phyloP scores from a whole-genome alignment of 1,140 invertebrate genomes.

The Diuraphis noxia region DNA sequence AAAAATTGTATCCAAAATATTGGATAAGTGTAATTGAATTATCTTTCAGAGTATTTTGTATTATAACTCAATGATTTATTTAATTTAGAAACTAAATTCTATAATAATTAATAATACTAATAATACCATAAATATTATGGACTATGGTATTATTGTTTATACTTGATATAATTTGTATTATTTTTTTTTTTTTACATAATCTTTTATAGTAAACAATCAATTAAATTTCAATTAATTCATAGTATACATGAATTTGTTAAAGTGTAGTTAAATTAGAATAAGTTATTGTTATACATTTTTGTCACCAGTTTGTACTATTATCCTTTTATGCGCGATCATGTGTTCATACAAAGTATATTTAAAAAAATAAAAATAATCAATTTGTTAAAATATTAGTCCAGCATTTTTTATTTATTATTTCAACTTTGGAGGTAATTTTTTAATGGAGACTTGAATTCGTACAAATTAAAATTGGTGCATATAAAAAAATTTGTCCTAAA shows the following conservation, averaged over 20 bases:
- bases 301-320: conserved; percentile 11
- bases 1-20: not conserved
- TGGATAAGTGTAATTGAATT: conserved; percentile 14
- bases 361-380: conserved; percentile 22
- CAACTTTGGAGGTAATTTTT: too few species aligned
- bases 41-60: conserved; percentile 15
- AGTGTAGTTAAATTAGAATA: not conserved
- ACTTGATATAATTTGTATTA: conserved; percentile 12
- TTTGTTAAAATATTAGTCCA: not conserved
- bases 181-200: not conserved
- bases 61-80: conserved; percentile 14
- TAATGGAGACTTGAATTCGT: too few species aligned
- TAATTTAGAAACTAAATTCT: conserved; percentile 26
- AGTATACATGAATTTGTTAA: conserved; percentile 26
- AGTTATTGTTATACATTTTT: conserved; percentile 38
- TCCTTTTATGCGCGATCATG: not conserved
- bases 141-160: conserved; percentile 25
- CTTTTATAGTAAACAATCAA: conserved; percentile 7
- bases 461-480: too few species aligned
- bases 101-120: not conserved
- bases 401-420: not conserved
- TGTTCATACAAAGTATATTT: conserved; percentile 38
- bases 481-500: too few species aligned
- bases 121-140: conserved; percentile 8
- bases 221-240: not conserved